phyloP scores from a whole-genome alignment of 2,888 invertebrate species.

The Conomelus anceps region DNA sequence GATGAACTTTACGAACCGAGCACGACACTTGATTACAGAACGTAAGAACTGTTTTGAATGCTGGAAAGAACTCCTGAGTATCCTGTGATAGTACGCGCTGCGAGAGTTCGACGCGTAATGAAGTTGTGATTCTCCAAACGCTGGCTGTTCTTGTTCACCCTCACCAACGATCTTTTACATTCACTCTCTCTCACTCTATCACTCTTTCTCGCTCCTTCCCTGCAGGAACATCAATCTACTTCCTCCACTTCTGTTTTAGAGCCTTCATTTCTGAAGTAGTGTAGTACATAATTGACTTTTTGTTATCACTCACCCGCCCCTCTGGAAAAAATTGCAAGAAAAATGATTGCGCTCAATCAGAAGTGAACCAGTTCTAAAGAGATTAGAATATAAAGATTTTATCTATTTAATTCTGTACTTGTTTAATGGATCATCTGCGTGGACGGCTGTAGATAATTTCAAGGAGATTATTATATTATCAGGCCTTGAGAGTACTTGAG shows the following conservation, averaged over 20 bases:
- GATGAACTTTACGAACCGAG: background rate
- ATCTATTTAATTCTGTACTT: no score
- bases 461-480: no score
- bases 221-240: background rate
- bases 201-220: background rate
- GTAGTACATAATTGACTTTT: background rate
- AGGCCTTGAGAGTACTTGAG: no score
- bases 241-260: background rate
- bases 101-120: background rate
- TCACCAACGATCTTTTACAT: background rate
- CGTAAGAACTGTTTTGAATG: background rate
- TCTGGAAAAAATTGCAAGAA: no score
- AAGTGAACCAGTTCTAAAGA: no score
- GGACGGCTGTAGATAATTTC: no score
- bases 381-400: no score
- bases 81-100: background rate
- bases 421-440: no score
- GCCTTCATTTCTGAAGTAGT: background rate
- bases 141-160: background rate
- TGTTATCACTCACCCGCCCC: background rate
- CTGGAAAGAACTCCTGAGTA: background rate
- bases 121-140: background rate
- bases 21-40: background rate
- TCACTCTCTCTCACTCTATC: background rate
- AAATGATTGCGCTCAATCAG: no score